Conservation (phyloP, 2,888 invertebrate species). For the Halictus quadricinctus region DNA sequence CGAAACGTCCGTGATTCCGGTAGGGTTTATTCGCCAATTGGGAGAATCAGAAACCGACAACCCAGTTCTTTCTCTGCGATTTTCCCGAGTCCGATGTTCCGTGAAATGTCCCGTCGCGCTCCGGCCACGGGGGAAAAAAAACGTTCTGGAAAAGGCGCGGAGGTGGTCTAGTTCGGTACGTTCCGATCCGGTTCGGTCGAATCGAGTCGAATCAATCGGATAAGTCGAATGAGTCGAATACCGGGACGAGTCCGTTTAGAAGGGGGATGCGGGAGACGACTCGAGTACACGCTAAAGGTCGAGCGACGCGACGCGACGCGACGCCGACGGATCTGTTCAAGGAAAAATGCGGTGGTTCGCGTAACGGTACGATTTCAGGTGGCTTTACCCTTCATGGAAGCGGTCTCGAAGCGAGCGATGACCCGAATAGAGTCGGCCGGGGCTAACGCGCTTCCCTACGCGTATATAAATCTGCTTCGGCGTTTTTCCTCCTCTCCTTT, state of each 20-base stretch:
- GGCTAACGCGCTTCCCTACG: slow-evolving; percentile 55
- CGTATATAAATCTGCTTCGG: slow-evolving; percentile 61
- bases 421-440: slow-evolving; percentile 74
- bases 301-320: slow-evolving; percentile 29
- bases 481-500: slow-evolving; percentile 29
- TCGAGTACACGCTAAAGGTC: background rate
- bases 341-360: slow-evolving; percentile 63
- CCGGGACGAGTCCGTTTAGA: slow-evolving; percentile 54
- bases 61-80: background rate
- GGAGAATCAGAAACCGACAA: background rate
- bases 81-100: background rate
- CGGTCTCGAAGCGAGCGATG: slow-evolving; percentile 68
- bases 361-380: slow-evolving; percentile 79
- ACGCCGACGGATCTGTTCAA: slow-evolving; percentile 59
- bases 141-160: slow-evolving; percentile 23
- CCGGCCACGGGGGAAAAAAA: background rate
- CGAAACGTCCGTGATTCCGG: background rate
- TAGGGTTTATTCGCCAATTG: background rate
- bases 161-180: slow-evolving; percentile 6
- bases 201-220: slow-evolving; percentile 22
- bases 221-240: slow-evolving; percentile 44
- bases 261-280: slow-evolving; percentile 33
- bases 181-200: background rate
- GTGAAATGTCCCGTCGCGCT: background rate
- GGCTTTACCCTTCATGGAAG: slow-evolving; percentile 79